Base-by-base conservation (phyloP, 2,797 vertebrate species). In the Setipinna tenuifilis region DNA sequence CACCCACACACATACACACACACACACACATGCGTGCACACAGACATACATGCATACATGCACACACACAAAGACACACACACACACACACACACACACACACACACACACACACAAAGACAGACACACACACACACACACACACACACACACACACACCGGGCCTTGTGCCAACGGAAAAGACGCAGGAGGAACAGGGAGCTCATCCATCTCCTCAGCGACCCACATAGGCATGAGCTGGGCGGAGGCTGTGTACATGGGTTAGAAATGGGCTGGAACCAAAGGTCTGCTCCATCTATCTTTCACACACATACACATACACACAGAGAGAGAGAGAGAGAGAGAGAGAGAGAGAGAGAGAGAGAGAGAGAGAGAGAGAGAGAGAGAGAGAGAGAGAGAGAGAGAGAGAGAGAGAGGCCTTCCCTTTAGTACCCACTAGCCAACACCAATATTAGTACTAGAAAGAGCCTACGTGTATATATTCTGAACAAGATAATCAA, bases 231-330 rank as follows among this genome's bases (percentile, higher is more conserved):
- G 68, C 68, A 75, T 75, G 68, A 75, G 68, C 68, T 17, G 68
- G 68, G 68, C 28, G 68, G 68, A 75, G 68, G 68, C 68, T 35
- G 68, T 35, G 68, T 41, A 75, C 28, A 75, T 35, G 68, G 28
- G 28, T 75, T 28, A 75, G 68, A 75, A 75, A 75, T 75, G 68
- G 68, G 68, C 68, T 75, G 68, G 68, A 75, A 75, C 68, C 68
- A 68, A 68, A 68, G 62, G 62, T 68, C 62, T 68, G 62, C 11
- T 68, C 62, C 62, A 75, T 75, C 68, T 5, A 71, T 35, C 68
- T 35, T 7, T 10, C 28, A 35, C 68, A 71, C 68, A 71, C 68
- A 71, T 28, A 71, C 68, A 71, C 31, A 35, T 16, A 71, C 68
- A 71, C 68, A 71, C 65, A 71, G 23, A 31, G 23, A 71, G 9